A percentile compares a stretch with the other conserved stretches of the same genome.
phyloP scores from a whole-genome alignment of 2,888 invertebrate genomes.

The Eupithecia subumbrata region DNA sequence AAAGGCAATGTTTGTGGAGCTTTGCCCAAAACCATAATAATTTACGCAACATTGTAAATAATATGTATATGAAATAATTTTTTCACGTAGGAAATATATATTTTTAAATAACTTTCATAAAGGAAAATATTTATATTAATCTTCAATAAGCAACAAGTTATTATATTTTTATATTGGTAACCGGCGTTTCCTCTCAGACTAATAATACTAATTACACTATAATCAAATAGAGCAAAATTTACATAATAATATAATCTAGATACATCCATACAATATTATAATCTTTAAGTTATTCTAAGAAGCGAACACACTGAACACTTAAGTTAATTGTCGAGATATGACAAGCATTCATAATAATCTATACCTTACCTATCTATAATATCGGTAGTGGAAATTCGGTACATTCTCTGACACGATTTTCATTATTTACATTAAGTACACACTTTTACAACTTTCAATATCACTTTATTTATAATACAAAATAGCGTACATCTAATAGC shows the following conservation, averaged over 20 bases:
- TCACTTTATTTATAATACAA: conserved; percentile 70
- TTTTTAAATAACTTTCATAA: conserved; percentile 75
- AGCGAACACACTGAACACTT: conserved; percentile 80
- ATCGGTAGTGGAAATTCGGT: conserved; percentile 81
- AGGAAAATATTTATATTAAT: conserved; percentile 77
- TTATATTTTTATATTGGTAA: conserved; percentile 82
- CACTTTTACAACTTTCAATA: conserved; percentile 64
- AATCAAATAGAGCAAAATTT: conserved; percentile 77
- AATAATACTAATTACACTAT: conserved; percentile 80
- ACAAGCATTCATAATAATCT: conserved; percentile 57
- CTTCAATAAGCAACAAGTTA: conserved; percentile 82
- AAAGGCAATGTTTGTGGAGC: conserved; percentile 50
- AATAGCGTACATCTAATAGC: conserved; percentile 59
- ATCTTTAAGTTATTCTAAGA: conserved; percentile 62
- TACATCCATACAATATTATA: conserved; percentile 68
- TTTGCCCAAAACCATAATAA: conserved; percentile 69
- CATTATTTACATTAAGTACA: conserved; percentile 78
- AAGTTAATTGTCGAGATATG: conserved; percentile 64
- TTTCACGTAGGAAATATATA: conserved; percentile 57
- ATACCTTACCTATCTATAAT: conserved; percentile 52
- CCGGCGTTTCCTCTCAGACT: conserved; percentile 84
- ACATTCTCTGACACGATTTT: conserved; percentile 63
- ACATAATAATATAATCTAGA: conserved; percentile 67
- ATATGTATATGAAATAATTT: conserved; percentile 56
- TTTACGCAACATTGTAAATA: conserved; percentile 74